Percentiles rank a stretch among this genome's conserved stretches.
Evolutionary conservation across 2,888 invertebrate species (phyloP).

Genomic region (Mythimna lalbum): DNA sequence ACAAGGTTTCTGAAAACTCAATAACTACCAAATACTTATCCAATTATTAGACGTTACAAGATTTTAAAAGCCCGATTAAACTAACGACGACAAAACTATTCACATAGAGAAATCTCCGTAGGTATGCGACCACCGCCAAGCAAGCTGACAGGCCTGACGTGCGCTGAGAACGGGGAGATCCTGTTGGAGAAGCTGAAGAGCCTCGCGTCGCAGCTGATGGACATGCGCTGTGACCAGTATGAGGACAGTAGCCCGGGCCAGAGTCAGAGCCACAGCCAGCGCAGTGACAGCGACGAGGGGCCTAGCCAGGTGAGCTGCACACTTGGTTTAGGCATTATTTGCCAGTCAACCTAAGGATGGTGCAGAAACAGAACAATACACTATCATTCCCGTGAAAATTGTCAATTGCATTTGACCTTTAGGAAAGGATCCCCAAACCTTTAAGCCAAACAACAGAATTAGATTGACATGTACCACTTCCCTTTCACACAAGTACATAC

Average conservation of each 20-base stretch:
- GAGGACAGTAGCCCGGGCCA: conserved; percentile 63
- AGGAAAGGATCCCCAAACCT: no score
- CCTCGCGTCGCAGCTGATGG: conserved; percentile 81
- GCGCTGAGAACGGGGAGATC: conserved; percentile 82
- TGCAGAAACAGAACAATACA: no score
- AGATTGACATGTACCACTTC: no score
- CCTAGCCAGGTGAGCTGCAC: conserved; percentile 57
- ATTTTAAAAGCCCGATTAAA: not conserved
- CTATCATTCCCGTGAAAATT: no score
- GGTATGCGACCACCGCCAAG: conserved; percentile 84
- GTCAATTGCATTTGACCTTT: no score
- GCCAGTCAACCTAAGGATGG: no score
- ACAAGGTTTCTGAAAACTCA: no score
- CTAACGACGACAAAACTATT: not conserved
- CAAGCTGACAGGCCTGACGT: conserved; percentile 79
- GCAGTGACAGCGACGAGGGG: conserved; percentile 73
- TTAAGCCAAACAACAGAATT: no score
- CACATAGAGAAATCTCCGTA: conserved; percentile 14
- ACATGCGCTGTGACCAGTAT: conserved; percentile 54
- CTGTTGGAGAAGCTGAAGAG: conserved; percentile 83
- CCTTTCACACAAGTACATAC: no score
- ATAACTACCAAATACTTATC: not conserved
- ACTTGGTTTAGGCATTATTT: not conserved
- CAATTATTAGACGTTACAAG: not conserved
- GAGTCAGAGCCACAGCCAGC: conserved; percentile 63